phyloP scores from a whole-genome alignment of 1,140 invertebrate species.

The Musca domestica region DNA sequence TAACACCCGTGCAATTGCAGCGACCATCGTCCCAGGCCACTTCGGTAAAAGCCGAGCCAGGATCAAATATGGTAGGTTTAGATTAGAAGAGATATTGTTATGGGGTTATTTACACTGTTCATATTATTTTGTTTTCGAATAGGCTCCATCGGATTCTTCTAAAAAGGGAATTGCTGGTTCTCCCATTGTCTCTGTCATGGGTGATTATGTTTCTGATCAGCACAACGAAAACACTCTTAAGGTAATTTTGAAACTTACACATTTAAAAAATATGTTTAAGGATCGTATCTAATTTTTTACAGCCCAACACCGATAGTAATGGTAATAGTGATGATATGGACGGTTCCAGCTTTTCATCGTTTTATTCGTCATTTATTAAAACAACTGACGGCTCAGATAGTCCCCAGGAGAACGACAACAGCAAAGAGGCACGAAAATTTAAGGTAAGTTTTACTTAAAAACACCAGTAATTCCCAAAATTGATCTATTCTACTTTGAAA shows the following conservation, averaged over 20 bases:
- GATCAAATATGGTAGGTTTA: conserved; percentile 54
- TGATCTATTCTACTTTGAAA: neutral
- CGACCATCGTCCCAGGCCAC: conserved; percentile 60
- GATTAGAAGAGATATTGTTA: neutral
- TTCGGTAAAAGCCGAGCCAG: conserved; percentile 64
- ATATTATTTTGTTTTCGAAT: neutral
- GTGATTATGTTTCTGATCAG: conserved; percentile 35
- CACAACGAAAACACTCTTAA: conserved; percentile 25
- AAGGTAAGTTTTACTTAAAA: conserved; percentile 35
- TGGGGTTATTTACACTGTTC: too few species aligned
- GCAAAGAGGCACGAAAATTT: conserved; percentile 40
- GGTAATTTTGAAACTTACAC: conserved; percentile 14
- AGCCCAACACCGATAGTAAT: conserved; percentile 46
- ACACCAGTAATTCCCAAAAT: neutral
- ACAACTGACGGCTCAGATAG: conserved; percentile 55
- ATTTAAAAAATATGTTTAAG: conserved; percentile 1
- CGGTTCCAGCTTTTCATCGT: conserved; percentile 58
- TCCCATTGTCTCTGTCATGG: conserved; percentile 48
- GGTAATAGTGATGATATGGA: conserved; percentile 54
- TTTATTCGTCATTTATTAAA: conserved; percentile 60
- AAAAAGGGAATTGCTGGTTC: conserved; percentile 57
- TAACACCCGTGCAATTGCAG: conserved; percentile 48
- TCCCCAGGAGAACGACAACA: conserved; percentile 41
- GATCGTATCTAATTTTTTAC: neutral
- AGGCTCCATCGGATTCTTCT: conserved; percentile 58